Conservation (phyloP, 2,113 vertebrate species). For the Psettodes erumei region DNA sequence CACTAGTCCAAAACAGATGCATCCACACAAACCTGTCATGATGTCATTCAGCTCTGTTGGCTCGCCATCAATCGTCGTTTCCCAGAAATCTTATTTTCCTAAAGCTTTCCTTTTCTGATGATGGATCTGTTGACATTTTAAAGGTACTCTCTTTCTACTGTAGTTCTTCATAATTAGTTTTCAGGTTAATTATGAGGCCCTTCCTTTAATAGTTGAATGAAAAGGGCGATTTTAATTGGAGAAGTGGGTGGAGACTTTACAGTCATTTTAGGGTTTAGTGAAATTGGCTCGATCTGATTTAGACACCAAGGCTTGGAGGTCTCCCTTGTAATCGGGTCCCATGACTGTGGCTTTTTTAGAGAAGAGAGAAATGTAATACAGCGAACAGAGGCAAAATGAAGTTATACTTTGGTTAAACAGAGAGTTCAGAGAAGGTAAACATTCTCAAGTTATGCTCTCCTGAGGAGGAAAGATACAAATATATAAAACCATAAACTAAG, state of each 20-base stretch:
- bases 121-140: neutral
- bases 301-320: slow-evolving; percentile 15
- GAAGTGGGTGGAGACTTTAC: slow-evolving; percentile 38
- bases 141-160: neutral
- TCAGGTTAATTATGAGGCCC: neutral
- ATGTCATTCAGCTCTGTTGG: neutral
- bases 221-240: slow-evolving; percentile 11
- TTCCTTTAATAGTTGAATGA: neutral
- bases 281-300: slow-evolving; percentile 24
- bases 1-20: slow-evolving; percentile 23
- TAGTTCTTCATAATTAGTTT: neutral
- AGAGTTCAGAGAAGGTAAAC: neutral
- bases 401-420: slow-evolving; percentile 4
- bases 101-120: neutral
- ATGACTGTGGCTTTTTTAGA: slow-evolving; percentile 5
- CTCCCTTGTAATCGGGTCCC: neutral
- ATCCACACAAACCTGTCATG: slow-evolving; percentile 14
- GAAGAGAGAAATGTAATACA: slow-evolving; percentile 1
- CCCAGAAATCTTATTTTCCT: neutral
- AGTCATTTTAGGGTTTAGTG: slow-evolving; percentile 29
- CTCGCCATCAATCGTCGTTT: neutral
- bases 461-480: neutral
- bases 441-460: neutral
- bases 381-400: neutral
- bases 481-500: neutral